Conservation (phyloP, 1,140 invertebrate genomes). For the Brachionus manjavacas region DNA sequence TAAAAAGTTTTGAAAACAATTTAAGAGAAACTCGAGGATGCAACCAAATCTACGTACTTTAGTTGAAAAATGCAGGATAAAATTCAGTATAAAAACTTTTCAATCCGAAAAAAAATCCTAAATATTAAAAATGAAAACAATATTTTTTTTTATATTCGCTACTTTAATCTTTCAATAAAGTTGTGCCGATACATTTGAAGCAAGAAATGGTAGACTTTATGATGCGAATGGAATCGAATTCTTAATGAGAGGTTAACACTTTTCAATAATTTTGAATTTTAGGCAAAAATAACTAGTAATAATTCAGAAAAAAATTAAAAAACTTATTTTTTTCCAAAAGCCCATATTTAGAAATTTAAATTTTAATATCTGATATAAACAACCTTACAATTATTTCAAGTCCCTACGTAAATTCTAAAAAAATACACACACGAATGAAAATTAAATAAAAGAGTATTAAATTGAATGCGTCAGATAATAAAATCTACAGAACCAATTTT, state of each 20-base stretch:
- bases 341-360: no score
- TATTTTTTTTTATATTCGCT: neutral
- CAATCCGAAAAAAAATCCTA: neutral
- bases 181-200: conserved; percentile 4
- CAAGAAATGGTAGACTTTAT: conserved; percentile 7
- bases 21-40: neutral
- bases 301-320: no score
- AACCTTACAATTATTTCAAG: no score
- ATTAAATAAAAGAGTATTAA: no score
- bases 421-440: no score
- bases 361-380: no score
- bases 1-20: neutral
- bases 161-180: neutral
- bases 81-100: neutral
- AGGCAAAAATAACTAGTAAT: neutral
- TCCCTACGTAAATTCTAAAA: no score
- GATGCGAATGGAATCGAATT: conserved; percentile 2
- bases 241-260: neutral
- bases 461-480: no score
- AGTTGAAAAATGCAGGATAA: neutral
- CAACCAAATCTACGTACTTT: neutral
- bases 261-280: neutral
- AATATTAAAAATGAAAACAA: neutral
- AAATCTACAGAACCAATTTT: no score
- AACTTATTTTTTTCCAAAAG: no score